Percentiles rank a stretch among this genome's conserved stretches.
These are phyloP conservation scores for Sinhomidia bicolor DNA, from an alignment of 2,888 invertebrate species.

Conservation along the genomic window DNA sequence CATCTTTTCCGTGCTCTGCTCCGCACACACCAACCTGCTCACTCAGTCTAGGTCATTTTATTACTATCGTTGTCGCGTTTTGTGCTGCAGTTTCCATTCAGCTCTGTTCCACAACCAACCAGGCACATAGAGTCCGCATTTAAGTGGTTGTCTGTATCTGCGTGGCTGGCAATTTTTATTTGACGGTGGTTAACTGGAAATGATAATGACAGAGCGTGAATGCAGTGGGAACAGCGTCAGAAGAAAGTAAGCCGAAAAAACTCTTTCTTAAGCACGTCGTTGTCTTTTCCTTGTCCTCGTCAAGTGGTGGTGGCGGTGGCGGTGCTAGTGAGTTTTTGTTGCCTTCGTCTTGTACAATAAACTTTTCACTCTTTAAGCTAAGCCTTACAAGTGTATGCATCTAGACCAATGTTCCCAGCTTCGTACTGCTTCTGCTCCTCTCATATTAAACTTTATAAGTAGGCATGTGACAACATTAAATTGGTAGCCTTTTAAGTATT, in stretches of 20 bases:
- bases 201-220: slow-evolving; percentile 66
- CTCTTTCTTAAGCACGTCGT: slow-evolving; percentile 56
- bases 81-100: slow-evolving; percentile 23
- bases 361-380: slow-evolving; percentile 26
- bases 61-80: background rate
- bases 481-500: background rate
- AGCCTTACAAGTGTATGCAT: background rate
- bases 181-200: slow-evolving; percentile 54
- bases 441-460: background rate
- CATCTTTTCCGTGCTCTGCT: background rate
- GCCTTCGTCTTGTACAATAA: slow-evolving; percentile 61
- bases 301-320: slow-evolving; percentile 15
- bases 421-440: background rate
- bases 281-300: slow-evolving; percentile 46
- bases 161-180: slow-evolving; percentile 8
- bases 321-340: slow-evolving; percentile 14
- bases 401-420: background rate
- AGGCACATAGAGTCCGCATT: background rate
- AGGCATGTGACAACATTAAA: background rate
- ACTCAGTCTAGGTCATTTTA: slow-evolving; percentile 21
- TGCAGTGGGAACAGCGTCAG: slow-evolving; percentile 24
- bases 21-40: too few relatives aligned
- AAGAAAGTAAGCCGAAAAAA: slow-evolving; percentile 42
- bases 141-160: background rate
- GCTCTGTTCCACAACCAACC: too few relatives aligned